Percentiles rank a stretch among this genome's conserved stretches.
Evolutionary conservation across 2,888 invertebrate species (phyloP).

Genomic region (Meta bourneti): DNA sequence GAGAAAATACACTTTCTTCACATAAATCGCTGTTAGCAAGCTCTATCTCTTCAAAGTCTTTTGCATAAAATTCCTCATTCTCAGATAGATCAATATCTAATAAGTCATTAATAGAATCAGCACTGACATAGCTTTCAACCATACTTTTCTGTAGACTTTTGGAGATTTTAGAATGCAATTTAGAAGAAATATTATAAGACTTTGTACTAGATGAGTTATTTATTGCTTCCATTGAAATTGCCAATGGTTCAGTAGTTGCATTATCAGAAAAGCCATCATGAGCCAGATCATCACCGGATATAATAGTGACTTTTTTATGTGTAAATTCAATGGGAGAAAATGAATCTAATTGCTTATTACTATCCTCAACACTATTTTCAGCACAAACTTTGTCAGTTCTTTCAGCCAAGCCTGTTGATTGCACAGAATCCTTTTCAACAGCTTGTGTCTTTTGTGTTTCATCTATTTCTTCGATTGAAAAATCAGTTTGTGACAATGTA

Average conservation of each 20-base stretch:
- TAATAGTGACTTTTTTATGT: not conserved
- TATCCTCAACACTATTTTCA: not conserved
- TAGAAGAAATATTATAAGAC: not conserved
- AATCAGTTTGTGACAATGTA: not conserved
- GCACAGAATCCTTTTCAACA: not conserved
- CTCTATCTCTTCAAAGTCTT: not conserved
- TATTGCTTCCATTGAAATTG: not conserved
- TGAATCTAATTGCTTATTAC: no score
- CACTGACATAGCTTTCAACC: not conserved
- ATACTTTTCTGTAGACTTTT: not conserved
- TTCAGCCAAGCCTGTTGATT: not conserved
- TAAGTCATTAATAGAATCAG: not conserved
- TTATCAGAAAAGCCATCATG: not conserved
- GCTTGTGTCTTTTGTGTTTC: not conserved
- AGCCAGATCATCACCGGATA: not conserved
- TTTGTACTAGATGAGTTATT: not conserved
- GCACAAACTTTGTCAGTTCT: not conserved
- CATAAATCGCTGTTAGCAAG: not conserved
- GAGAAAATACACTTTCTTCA: not conserved
- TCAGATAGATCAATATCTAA: slow-evolving; percentile 10
- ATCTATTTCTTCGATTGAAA: not conserved
- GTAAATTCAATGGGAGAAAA: no score
- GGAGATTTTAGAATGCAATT: not conserved
- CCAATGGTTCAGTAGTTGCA: not conserved
- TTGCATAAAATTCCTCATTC: not conserved